phyloP scores from a whole-genome alignment of 2,888 invertebrate genomes.

The Agrilus cyanescens region DNA sequence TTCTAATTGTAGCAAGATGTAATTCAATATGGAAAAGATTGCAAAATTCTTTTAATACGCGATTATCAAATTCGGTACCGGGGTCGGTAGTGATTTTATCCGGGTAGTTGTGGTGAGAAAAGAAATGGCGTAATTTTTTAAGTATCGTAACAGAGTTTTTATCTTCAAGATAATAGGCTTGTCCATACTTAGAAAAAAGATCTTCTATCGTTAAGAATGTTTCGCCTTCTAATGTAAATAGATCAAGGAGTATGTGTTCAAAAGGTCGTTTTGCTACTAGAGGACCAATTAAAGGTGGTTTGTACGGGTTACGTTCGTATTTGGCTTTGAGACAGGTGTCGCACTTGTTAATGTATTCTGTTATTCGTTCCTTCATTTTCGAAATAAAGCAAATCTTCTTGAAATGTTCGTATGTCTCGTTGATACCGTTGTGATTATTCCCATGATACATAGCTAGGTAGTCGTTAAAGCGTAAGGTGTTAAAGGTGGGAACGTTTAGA shows the following conservation, averaged over 20 bases:
- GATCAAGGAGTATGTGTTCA: neutral
- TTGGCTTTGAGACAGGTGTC: constrained; percentile 4
- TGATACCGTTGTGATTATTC: too few relatives aligned
- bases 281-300: neutral
- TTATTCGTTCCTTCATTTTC: too few relatives aligned
- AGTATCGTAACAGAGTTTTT: neutral
- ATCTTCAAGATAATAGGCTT: constrained; percentile 1
- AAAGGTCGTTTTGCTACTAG: neutral
- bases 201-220: neutral
- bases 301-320: constrained; percentile 5
- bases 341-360: constrained; percentile 3
- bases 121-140: neutral
- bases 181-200: neutral
- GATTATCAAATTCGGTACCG: constrained; percentile 5
- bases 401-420: too few relatives aligned
- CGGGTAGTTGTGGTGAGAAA: constrained; percentile 1
- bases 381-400: too few relatives aligned
- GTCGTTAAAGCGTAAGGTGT: too few relatives aligned
- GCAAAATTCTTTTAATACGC: neutral
- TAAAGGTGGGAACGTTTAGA: too few relatives aligned
- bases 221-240: neutral
- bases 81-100: neutral
- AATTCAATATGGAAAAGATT: neutral
- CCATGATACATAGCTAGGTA: too few relatives aligned
- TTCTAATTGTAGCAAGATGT: neutral